These are phyloP conservation scores for Daubentonia madagascariensis DNA, from an alignment of 2,113 vertebrate species.

Conservation along the genomic window DNA sequence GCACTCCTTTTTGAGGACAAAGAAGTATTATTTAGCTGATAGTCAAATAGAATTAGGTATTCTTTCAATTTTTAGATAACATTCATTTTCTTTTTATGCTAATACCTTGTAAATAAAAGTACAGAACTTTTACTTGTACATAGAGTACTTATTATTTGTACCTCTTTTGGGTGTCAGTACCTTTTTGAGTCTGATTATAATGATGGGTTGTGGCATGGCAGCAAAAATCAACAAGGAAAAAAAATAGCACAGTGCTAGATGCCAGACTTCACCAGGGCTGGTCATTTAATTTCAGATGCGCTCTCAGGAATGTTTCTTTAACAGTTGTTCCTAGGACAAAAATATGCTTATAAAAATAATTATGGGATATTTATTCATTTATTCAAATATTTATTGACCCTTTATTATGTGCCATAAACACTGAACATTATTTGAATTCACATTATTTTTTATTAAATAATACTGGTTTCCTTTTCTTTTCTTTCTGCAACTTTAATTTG, in stretches of 20 bases:
- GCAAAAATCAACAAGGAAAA: background rate
- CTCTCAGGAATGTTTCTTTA: background rate
- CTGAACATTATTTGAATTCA: constrained; percentile 18
- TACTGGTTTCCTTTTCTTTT: constrained; percentile 28
- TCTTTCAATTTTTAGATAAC: background rate
- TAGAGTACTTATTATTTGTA: background rate
- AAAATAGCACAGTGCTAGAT: background rate
- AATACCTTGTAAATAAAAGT: background rate
- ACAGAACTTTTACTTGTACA: background rate
- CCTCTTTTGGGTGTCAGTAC: background rate
- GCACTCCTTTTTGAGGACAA: constrained; percentile 22
- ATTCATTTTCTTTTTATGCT: constrained; percentile 25
- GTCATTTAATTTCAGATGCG: background rate
- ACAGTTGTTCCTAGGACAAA: background rate
- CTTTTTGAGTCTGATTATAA: constrained; percentile 10
- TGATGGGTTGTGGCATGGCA: background rate
- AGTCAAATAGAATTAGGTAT: background rate
- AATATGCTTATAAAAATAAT: background rate
- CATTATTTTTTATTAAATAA: constrained; percentile 23
- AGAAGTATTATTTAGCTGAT: background rate
- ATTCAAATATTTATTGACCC: background rate
- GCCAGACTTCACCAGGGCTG: background rate
- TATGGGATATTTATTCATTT: background rate
- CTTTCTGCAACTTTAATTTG: constrained; percentile 28
- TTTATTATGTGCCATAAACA: background rate